A percentile compares a stretch with the other conserved stretches of the same genome.
Conservation (phyloP, 2,888 invertebrate species). For the Erannis defoliaria region DNA sequence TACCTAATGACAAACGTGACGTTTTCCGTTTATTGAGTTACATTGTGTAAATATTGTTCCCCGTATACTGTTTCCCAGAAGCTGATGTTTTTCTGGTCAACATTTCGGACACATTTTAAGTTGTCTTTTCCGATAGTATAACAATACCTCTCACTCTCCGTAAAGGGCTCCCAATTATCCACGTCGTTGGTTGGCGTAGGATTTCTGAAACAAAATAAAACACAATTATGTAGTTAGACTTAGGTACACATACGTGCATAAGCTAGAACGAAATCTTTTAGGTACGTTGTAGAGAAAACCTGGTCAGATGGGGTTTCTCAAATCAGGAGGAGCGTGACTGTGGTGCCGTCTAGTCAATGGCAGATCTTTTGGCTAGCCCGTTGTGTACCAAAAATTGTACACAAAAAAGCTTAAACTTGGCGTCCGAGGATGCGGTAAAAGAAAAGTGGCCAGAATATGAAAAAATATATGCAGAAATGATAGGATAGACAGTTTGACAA, state of each 20-base stretch:
- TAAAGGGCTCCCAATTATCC: constrained; percentile 70
- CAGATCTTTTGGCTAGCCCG: no score
- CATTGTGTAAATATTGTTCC: constrained; percentile 45
- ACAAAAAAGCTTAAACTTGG: no score
- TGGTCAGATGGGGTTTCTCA: no score
- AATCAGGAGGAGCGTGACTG: no score
- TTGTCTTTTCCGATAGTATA: constrained; percentile 64
- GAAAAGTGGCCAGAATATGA: no score
- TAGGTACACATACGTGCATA: not conserved
- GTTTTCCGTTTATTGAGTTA: constrained; percentile 17
- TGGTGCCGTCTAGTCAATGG: no score
- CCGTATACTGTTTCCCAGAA: constrained; percentile 77
- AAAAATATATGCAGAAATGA: no score
- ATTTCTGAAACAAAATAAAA: constrained; percentile 65
- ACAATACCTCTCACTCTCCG: constrained; percentile 62
- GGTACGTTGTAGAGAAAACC: no score
- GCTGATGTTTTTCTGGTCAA: constrained; percentile 59
- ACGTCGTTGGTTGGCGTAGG: constrained; percentile 60
- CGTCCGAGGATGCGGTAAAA: no score
- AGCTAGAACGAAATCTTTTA: no score
- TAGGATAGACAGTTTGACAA: no score
- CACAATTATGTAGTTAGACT: not conserved
- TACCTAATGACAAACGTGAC: not conserved
- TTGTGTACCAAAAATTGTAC: no score
- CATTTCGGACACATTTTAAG: constrained; percentile 58